Evolutionary conservation across 2,113 vertebrate species (phyloP).

Genomic region (Melospiza georgiana): DNA sequence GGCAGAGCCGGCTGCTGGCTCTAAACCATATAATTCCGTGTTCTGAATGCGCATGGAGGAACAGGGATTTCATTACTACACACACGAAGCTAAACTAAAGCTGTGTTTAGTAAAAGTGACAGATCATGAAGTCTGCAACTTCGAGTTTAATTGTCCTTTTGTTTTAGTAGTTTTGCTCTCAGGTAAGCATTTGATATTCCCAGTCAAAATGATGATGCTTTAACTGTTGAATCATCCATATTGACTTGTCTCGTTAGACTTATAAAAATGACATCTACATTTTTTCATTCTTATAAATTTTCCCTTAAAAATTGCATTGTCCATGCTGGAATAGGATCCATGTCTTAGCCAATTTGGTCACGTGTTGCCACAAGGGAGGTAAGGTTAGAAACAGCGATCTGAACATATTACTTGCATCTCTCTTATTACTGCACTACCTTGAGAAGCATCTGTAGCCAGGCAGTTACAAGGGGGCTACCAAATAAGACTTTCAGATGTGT

Average conservation of each 20-base stretch:
- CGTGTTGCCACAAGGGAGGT: rapidly evolving
- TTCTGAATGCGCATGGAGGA: not conserved
- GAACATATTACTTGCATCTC: not conserved
- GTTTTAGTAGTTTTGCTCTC: not conserved
- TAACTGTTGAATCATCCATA: not conserved
- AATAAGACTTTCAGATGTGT: not conserved
- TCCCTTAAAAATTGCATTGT: not conserved
- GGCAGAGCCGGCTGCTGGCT: not conserved
- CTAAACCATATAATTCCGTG: not conserved
- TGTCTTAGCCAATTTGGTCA: not conserved
- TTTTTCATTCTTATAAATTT: not conserved
- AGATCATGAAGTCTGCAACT: not conserved
- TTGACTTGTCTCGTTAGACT: rapidly evolving
- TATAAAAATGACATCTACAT: rapidly evolving
- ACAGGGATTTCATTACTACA: not conserved
- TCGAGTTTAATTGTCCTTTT: not conserved
- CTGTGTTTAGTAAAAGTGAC: not conserved
- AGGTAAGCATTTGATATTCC: not conserved
- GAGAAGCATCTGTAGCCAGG: not conserved
- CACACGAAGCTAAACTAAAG: not conserved
- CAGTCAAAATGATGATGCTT: not conserved
- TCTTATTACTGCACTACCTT: not conserved
- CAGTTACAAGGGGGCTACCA: too few relatives aligned
- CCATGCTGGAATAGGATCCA: not conserved
- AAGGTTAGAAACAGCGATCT: not conserved